These are phyloP conservation scores for Propithecus perrieri DNA, from an alignment of 2,797 vertebrate species.

Conservation along the genomic window DNA sequence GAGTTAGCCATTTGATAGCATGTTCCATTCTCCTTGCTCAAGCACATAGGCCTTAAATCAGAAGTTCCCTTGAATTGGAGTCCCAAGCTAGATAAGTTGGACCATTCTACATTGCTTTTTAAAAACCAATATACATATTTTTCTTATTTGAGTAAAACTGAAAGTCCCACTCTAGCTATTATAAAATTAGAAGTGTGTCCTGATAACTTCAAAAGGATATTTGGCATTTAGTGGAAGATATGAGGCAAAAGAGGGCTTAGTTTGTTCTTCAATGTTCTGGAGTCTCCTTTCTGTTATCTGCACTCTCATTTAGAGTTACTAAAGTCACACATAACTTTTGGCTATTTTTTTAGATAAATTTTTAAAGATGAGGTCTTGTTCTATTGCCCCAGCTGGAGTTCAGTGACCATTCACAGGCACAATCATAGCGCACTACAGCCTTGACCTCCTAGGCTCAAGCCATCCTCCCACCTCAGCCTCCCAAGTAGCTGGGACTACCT, in stretches of 20 bases:
- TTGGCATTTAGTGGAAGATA: not conserved
- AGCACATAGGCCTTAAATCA: not conserved
- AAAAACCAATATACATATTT: not conserved
- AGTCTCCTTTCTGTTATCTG: not conserved
- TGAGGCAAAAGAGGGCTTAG: not conserved
- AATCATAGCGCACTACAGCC: too few relatives aligned
- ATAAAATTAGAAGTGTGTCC: slow-evolving; percentile 8
- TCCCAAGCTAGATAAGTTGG: not conserved
- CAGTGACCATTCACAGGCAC: too few relatives aligned
- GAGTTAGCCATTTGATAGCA: not conserved
- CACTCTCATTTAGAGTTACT: not conserved
- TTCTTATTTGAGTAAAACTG: not conserved
- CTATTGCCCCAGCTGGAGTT: too few relatives aligned
- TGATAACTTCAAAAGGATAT: not conserved
- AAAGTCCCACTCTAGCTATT: not conserved
- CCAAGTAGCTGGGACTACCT: too few relatives aligned
- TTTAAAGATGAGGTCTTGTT: too few relatives aligned
- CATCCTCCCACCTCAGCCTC: too few relatives aligned
- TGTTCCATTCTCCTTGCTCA: not conserved
- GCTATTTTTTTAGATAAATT: not conserved
- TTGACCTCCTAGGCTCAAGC: too few relatives aligned
- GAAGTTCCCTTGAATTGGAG: not conserved
- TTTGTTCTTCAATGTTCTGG: not conserved
- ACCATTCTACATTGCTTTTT: not conserved
- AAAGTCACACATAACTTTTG: not conserved